Conservation (phyloP, 2,888 invertebrate genomes). For the Rhaphigaster nebulosa region DNA sequence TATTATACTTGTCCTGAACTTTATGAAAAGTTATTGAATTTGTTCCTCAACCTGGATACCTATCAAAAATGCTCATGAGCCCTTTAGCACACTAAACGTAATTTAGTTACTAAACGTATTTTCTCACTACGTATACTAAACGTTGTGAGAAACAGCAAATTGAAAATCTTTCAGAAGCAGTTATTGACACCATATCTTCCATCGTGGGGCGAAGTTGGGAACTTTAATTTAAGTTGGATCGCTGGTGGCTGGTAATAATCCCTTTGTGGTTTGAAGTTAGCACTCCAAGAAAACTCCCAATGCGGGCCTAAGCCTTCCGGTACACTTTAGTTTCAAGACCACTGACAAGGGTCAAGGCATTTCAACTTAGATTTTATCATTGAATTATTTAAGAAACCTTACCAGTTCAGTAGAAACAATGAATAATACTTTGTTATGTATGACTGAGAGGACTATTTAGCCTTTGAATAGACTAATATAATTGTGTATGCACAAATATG, state of each 20-base stretch:
- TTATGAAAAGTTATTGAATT: too few relatives aligned
- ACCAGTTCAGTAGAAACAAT: background rate
- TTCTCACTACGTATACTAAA: too few relatives aligned
- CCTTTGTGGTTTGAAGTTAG: slow-evolving; percentile 40
- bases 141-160: slow-evolving; percentile 2
- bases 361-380: background rate
- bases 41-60: background rate
- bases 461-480: too few relatives aligned
- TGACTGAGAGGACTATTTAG: too few relatives aligned
- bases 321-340: background rate
- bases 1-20: too few relatives aligned
- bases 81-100: background rate
- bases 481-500: too few relatives aligned
- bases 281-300: background rate
- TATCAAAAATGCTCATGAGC: background rate
- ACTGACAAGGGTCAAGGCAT: slow-evolving; percentile 2
- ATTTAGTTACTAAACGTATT: too few relatives aligned
- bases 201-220: background rate
- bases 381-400: background rate
- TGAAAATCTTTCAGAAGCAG: slow-evolving; percentile 23
- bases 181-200: slow-evolving; percentile 37
- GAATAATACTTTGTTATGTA: background rate
- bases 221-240: slow-evolving; percentile 41
- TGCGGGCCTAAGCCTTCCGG: background rate
- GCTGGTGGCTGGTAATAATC: slow-evolving; percentile 36